Percentiles rank a stretch among this genome's conserved stretches.
phyloP scores from a whole-genome alignment of 2,797 vertebrate species.

The Lithobates sylvaticus region DNA sequence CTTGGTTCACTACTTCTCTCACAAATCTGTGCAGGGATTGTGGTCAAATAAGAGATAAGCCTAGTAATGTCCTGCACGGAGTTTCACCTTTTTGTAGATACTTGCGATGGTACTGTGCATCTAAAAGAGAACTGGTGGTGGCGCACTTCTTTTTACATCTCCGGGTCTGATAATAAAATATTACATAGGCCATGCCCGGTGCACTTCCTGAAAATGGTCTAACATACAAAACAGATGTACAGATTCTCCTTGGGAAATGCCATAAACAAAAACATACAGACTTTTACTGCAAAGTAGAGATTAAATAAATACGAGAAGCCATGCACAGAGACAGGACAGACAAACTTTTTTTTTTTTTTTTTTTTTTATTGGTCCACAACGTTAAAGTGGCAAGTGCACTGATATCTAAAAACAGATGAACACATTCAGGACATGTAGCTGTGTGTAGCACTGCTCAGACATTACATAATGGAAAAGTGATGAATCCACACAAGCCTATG shows the following conservation, averaged over 20 bases:
- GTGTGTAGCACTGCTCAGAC: not conserved
- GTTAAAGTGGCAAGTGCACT: constrained; percentile 2
- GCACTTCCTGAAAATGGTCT: no score
- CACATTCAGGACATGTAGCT: not conserved
- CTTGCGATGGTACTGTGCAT: no score
- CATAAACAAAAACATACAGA: not conserved
- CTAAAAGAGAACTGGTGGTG: no score
- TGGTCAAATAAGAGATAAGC: no score
- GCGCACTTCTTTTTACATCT: no score
- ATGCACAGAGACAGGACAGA: constrained; percentile 45
- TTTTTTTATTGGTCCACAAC: constrained; percentile 49
- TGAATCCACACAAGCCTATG: not conserved
- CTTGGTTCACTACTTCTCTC: no score
- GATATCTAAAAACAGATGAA: not conserved
- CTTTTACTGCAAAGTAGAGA: not conserved
- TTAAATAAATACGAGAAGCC: not conserved
- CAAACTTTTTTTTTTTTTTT: not conserved
- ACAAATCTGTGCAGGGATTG: no score
- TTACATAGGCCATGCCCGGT: no score
- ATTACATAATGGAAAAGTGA: constrained; percentile 4
- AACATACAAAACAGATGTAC: not conserved
- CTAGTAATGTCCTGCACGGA: no score
- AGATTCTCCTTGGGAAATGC: no score
- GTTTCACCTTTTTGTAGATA: no score
- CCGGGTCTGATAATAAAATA: no score